Evolutionary conservation across 2,888 invertebrate genomes (phyloP), one percentile per base, ranked within the genome.

Genomic region (Tenthredo amoena): DNA sequence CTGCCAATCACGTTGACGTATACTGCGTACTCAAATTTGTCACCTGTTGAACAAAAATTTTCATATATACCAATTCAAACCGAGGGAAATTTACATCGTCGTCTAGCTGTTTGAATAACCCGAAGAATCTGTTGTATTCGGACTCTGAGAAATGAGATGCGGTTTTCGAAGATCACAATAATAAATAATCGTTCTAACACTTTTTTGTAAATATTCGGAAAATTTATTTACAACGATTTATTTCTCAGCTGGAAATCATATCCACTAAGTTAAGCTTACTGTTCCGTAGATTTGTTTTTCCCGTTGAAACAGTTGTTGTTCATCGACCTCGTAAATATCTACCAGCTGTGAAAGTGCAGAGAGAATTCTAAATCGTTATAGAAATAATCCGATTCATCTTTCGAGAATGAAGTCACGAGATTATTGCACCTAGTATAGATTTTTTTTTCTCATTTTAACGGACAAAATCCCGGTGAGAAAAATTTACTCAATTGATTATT

Each of bases 1-100:
- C 68, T 68, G 68, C 18, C 68, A 68, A 34, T 68, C 68, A 34
- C 34, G 18, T 68, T 34, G 1, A 31, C 34, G 34, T 68, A 68
- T 15, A 68, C 34, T 68, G 12, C 21, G 10, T 18, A 62, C 26
- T 26, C 26, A 21, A 62, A 62, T 68, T 68, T 68, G 31, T 68
- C 68, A 34, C 68, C 68, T 68, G 68, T 68, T 68, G 68, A 68
- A 68, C 68, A 12, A 34, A 34, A 68, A 68, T 68, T 34, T 68
- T 34, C 68, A 68, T 68, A 6, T 6, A 9, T 68, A 68, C 21
- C 62, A 21, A 68, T 68, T 68, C 34, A 18, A 6, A 26, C 12
- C 68, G 26, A 4, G 31, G 21, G 21, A 21, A 62, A 68, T 68
- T 68, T 34, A 34, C 34, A 34, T 18, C 34, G 26, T 34, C 68